Conservation (phyloP, 2,888 invertebrate species). For the Ennomos erosarius region DNA sequence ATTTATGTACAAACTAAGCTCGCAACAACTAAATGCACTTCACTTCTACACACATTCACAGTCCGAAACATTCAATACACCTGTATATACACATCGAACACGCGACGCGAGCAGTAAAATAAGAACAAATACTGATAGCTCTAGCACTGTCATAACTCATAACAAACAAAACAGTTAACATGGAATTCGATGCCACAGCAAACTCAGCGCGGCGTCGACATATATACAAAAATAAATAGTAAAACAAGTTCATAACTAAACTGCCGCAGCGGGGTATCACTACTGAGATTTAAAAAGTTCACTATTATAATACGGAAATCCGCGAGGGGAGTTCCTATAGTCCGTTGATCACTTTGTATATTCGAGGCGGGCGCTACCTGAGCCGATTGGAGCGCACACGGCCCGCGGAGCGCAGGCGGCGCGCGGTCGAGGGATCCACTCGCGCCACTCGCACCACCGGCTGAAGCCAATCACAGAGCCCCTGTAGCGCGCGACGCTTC, state of each 20-base stretch:
- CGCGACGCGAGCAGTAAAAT: conserved; percentile 33
- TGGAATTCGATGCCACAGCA: conserved; percentile 19
- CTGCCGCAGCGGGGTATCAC: conserved; percentile 22
- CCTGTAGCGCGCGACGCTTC: conserved; percentile 62
- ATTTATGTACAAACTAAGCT: conserved; percentile 78
- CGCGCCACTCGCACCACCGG: conserved; percentile 88
- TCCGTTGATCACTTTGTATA: not conserved
- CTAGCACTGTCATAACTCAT: conserved; percentile 11
- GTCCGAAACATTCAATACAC: conserved; percentile 51
- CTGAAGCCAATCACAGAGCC: conserved; percentile 80
- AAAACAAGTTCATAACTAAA: conserved; percentile 31
- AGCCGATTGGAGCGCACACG: conserved; percentile 43
- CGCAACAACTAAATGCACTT: conserved; percentile 63
- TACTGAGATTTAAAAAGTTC: conserved; percentile 35
- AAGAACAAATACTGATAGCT: conserved; percentile 55
- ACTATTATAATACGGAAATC: conserved; percentile 26
- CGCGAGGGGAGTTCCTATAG: conserved; percentile 14
- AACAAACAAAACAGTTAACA: conserved; percentile 12
- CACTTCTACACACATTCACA: conserved; percentile 54
- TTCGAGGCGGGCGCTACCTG: conserved; percentile 58
- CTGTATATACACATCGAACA: conserved; percentile 50
- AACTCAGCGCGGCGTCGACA: conserved; percentile 22
- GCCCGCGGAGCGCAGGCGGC: conserved; percentile 67
- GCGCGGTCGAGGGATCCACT: conserved; percentile 75
- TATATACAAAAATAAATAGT: conserved; percentile 40